Evolutionary conservation across 1,140 invertebrate genomes (phyloP), one percentile per base, ranked within the genome.

Genomic region (Drosophila carrolli): DNA sequence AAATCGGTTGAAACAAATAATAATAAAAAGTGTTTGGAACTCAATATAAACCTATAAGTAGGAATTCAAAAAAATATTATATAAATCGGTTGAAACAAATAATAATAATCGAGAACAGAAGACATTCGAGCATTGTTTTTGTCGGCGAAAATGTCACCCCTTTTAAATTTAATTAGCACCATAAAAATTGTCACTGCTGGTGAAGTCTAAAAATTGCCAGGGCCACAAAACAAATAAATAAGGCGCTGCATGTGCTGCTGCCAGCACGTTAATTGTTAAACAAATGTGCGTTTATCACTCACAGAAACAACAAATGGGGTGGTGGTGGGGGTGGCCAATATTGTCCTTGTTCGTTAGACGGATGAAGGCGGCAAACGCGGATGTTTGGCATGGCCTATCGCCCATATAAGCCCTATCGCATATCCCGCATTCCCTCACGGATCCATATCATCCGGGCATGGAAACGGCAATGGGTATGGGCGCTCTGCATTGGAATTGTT

Each of bases 231-330:
- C 43, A 59, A 48, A 80, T 67, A 75, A 78, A 61, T 81, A 58
- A 9, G 65, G 14, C 29, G 37, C 11, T 35, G 82, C 62, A 72
- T 75, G 75, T 86, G 82, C 70, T 75, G 61, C 61, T 66, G 46
- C 82, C 73, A 62, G 70, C 66, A 78, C 67, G 78, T 82, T 86
- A 86, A 86, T 86, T 86, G 83, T 82, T 86, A 88, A 82, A 76
- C 83, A 86, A 86, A 86, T 76, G 83, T 67, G 65, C 82, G 83
- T 79, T 86, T 86, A 86, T 86, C 82, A 86, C 78, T 79, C 78
- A 65, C 41, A 76, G 56, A 48, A 65, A 41, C 59, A 71, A 55
- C 56, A 68, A 32, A 54, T 14, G 40, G 40, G 58, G 41, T 19
- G n/a, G 62, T 14, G 10, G 10, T 19, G n/a, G 62, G 27, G 10